Evolutionary conservation across 2,888 invertebrate genomes (phyloP), one percentile per base, ranked within the genome.

Genomic region (Octonoba sinensis): DNA sequence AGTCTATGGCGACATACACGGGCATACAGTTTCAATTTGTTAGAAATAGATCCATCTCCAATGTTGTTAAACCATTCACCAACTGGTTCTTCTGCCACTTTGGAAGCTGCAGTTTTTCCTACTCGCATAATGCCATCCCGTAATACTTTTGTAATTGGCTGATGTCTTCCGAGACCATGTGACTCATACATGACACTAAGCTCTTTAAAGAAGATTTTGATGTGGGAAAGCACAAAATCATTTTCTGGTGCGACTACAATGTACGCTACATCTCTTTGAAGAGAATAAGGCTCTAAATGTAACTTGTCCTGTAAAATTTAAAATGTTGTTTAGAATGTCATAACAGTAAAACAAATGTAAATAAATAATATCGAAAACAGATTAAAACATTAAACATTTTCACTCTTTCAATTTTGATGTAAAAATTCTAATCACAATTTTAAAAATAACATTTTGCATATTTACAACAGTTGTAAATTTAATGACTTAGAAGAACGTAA

Each of bases 241-340:
- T 93, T 94, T 87, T 99, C 98, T 0, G 99, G 97, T 44, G 96
- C 94, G 0, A 99, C 92, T 6, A 97, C 96, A 56, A 98, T 92
- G 88, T 99, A 99, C 22, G 95, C 96, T 0, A 99, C 93, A 88
- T 99, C 98, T 47, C 98, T 91, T 3, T 96, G 92, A 87, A 95
- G 95, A 16, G 97, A 94, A 89, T 96, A 97, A 0, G 99, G 99
- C 88, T 99, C 98, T 12, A 99, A 90, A n/a, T 95, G 90, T n/a
- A 99, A 91, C 87, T 96, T 94, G 88, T 99, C 99, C 91, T 91
- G 89, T 84, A 87, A 88, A 47, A 70, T 62, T 73, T 74, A 82
- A 59, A 24, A 36, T 6, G 36, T 6, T 36, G 36, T 8, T 36
- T 36, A 46, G 15, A 54, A 54, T n/a, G 18, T 13, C 6, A 54